Evolutionary conservation across 2,888 invertebrate genomes (phyloP), one percentile per base, ranked within the genome.

Genomic region (Ophion ventricosus): DNA sequence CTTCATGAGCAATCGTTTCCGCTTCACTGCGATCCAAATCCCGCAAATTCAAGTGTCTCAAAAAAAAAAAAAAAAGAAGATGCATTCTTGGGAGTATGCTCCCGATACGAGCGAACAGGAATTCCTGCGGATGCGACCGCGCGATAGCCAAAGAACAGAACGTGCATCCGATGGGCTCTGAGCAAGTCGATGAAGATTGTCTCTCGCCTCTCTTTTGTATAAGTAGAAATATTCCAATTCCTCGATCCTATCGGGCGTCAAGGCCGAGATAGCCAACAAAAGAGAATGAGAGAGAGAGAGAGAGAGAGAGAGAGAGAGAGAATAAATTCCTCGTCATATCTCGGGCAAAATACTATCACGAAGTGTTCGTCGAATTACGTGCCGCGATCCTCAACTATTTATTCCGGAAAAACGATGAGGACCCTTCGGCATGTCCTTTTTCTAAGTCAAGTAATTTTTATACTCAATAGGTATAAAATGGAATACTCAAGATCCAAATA

Each of bases 171-270:
- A 78, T 78, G n/a, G 61, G 77, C 79, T 66, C 76, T 66, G 29
- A 40, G 64, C 61, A 59, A 66, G 20, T 64, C 79, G 66, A 72
- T 67, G 79, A 73, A 35, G 56, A 75, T 76, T 76, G 57, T 29
- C 79, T 82, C 82, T 84, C 84, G 77, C 54, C 82, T n/a, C 82
- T 84, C 84, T 83, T 82, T 76, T 87, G 82, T 89, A 88, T 88
- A 90, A 90, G 88, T 87, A 80, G 75, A 89, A 87, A 89, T 90
- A 89, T 89, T 89, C 88, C 90, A 89, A 90, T 90, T 89, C 87
- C 87, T 85, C 86, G 88, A 86, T 87, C 86, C 43, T 40, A 78
- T 84, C 76, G 79, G 77, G 82, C 74, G 49, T 73, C 86, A 82
- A 85, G 87, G 85, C 85, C 81, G 79, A 61, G 63, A 61, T 61